Evolutionary conservation across 2,113 vertebrate species (phyloP), one percentile per base, ranked within the genome.

Genomic region (Myotis davidii): DNA sequence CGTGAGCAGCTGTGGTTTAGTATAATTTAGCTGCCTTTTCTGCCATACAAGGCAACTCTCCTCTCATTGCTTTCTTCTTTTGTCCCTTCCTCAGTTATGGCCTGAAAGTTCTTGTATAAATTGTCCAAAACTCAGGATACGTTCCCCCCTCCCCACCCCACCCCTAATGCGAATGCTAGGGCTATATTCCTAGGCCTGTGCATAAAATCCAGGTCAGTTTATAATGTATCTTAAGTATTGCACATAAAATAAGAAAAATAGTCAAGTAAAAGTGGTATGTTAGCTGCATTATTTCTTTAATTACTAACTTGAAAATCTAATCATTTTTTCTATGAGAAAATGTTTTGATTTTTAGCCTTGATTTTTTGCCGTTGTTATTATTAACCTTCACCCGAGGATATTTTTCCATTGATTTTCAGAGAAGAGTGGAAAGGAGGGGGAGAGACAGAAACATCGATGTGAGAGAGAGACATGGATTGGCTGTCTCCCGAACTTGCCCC

Each of bases 11-110:
- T 95, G 45, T 91, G 50, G 27, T 59, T 86, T 93, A 56, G n/a
- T 93, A 76, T 95, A 92, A 89, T 94, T 90, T 85, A 84, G 85
- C n/a, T 95, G 45, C 14, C 37, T 78, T 96, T 96, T 91, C 37
- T 96, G 70, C 56, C 64, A 88, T 84, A n/a, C 32, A 72, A 70
- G 42, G 48, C 67, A 77, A n/a, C 56, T 83, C 16, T 9, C 8
- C 13, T 96, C 6, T 94, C 25, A 85, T 4, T 52, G 73, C 70
- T 91, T 93, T 95, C 37, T 95, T 89, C 32, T 73, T 8, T 70
- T 85, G 54, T 91, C 37, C 3, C 9, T 88, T 83, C 45, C 29
- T 95, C 16, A 52, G 14, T 91, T 94, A 74, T 48, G 12, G 6
- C 74, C n/a, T 76, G 45, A 94, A 96, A 74, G 42, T 79, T 97